These are phyloP conservation scores for Sphaerophoria rueppellii DNA, from an alignment of 2,888 invertebrate genomes.

Conservation along the genomic window DNA sequence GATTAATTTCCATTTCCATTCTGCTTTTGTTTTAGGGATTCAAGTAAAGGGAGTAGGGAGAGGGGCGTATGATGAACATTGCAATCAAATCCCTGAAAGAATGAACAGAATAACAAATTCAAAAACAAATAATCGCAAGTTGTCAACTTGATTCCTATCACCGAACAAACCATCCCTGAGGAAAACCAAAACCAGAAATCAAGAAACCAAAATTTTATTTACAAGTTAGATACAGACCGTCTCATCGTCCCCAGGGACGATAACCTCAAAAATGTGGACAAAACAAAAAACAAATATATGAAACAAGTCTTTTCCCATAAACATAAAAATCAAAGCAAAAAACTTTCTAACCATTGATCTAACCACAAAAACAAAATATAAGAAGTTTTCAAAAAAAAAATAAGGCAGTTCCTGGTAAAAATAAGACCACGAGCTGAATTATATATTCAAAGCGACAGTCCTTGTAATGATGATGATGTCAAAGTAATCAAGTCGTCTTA, in stretches of 20 bases:
- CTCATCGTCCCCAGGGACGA: slow-evolving; percentile 19
- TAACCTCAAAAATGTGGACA: background rate
- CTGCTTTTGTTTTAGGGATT: background rate
- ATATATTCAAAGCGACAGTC: slow-evolving; percentile 54
- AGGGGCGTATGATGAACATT: background rate
- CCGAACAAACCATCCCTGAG: background rate
- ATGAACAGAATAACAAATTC: slow-evolving; percentile 15
- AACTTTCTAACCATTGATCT: slow-evolving; percentile 21
- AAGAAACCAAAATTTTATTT: slow-evolving; percentile 7
- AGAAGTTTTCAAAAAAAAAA: background rate
- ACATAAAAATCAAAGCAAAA: slow-evolving; percentile 23
- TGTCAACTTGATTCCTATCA: slow-evolving; percentile 42
- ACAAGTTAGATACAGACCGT: background rate
- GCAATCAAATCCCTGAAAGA: background rate
- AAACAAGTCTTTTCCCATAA: slow-evolving; percentile 28
- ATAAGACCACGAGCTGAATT: slow-evolving; percentile 30
- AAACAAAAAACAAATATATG: background rate
- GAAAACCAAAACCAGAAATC: background rate
- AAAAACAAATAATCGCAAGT: slow-evolving; percentile 57
- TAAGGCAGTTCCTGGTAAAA: slow-evolving; percentile 1
- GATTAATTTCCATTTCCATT: background rate
- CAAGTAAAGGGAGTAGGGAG: background rate
- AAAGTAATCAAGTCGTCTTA: slow-evolving; percentile 63
- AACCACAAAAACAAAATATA: background rate
- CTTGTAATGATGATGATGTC: slow-evolving; percentile 67